Conservation (phyloP, 2,888 invertebrate genomes). For the Boloria selene region DNA sequence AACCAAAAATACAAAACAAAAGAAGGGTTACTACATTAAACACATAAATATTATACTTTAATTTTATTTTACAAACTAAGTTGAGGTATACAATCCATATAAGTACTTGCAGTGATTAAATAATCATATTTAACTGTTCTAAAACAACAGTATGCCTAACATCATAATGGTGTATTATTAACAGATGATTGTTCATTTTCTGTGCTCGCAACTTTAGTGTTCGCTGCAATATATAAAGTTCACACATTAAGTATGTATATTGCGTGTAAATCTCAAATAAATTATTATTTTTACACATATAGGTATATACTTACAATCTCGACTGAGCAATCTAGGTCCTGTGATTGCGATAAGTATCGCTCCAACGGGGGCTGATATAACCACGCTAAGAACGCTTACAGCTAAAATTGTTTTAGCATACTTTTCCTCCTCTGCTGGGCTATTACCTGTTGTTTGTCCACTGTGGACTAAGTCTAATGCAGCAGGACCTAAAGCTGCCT, state of each 20-base stretch:
- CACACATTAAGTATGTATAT: no score
- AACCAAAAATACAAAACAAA: no score
- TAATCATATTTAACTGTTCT: not conserved
- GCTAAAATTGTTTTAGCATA: constrained; percentile 85
- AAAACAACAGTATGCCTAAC: not conserved
- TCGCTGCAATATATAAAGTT: constrained; percentile 35
- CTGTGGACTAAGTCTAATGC: constrained; percentile 80
- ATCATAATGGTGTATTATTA: constrained; percentile 29
- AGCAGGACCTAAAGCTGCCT: constrained; percentile 88
- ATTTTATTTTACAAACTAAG: no score
- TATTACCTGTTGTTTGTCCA: constrained; percentile 65
- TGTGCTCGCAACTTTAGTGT: constrained; percentile 15
- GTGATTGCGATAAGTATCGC: constrained; percentile 86
- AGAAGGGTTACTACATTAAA: no score
- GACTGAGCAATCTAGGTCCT: constrained; percentile 82
- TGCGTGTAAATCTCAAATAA: no score
- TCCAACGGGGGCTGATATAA: constrained; percentile 88
- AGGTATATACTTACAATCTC: constrained; percentile 48
- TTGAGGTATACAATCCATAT: no score
- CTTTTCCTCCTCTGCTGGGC: constrained; percentile 63
- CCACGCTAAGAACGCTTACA: constrained; percentile 87
- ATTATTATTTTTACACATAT: not conserved
- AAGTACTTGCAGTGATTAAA: no score
- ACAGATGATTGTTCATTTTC: constrained; percentile 20
- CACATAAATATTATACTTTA: no score